Conservation (phyloP, 2,113 vertebrate genomes). For the Platanista minor region DNA sequence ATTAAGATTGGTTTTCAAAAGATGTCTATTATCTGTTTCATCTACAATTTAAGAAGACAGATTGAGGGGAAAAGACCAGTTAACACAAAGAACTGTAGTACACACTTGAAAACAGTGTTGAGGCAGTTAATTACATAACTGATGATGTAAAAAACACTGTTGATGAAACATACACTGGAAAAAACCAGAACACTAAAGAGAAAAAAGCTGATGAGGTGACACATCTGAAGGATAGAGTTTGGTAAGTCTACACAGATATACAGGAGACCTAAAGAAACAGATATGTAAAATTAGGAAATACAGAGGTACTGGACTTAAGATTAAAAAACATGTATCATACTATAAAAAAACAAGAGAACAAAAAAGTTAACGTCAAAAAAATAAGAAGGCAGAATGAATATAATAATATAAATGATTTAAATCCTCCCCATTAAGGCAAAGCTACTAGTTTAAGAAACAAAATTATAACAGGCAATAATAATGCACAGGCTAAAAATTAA, state of each 20-base stretch:
- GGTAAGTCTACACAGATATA: neutral
- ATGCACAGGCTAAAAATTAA: neutral
- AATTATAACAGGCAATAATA: neutral
- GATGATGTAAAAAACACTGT: neutral
- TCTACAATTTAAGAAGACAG: neutral
- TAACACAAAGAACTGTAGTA: neutral
- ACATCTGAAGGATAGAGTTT: neutral
- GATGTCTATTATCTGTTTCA: neutral
- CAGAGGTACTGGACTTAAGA: neutral
- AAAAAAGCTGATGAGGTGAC: neutral
- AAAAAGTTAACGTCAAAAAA: neutral
- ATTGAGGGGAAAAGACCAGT: neutral
- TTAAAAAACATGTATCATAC: neutral
- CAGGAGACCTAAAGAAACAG: neutral
- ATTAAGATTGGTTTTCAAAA: neutral
- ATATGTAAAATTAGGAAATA: neutral
- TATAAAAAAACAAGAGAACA: neutral
- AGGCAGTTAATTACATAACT: neutral
- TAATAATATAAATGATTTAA: neutral
- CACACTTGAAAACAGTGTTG: neutral
- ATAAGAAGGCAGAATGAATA: neutral
- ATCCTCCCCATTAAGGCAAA: neutral
- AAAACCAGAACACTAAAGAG: neutral
- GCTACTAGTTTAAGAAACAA: neutral
- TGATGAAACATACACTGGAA: neutral